phyloP scores from a whole-genome alignment of 2,113 vertebrate species.

The Setophaga kirtlandii region DNA sequence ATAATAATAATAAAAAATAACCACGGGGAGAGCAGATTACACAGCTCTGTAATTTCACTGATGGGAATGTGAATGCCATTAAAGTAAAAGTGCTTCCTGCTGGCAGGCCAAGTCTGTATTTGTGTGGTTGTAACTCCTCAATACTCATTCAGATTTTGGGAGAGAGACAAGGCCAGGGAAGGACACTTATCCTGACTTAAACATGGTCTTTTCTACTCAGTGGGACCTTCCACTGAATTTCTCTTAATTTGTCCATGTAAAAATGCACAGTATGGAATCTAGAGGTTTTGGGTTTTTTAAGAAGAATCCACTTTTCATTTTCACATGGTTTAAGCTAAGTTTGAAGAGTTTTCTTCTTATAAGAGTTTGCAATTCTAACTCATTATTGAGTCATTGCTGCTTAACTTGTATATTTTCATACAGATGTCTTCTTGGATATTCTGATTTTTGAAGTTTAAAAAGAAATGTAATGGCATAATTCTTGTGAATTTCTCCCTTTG shows the following conservation, averaged over 20 bases:
- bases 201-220: neutral
- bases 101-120: constrained; percentile 63
- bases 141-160: constrained; percentile 52
- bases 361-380: neutral
- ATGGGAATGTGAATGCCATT: constrained; percentile 66
- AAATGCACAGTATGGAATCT: neutral
- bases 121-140: constrained; percentile 62
- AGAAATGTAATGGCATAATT: neutral
- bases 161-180: constrained; percentile 49
- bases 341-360: neutral
- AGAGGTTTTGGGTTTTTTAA: neutral
- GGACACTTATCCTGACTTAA: constrained; percentile 44
- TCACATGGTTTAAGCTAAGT: neutral
- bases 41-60: constrained; percentile 59
- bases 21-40: constrained; percentile 58
- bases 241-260: neutral
- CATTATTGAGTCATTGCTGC: neutral
- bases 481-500: neutral
- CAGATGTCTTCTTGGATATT: neutral
- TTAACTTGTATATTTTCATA: neutral
- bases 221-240: neutral
- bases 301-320: neutral
- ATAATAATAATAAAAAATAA: constrained; percentile 66
- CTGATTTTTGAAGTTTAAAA: neutral
- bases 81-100: constrained; percentile 62